These are phyloP conservation scores for Alloscopus bannaensis DNA, from an alignment of 2,888 invertebrate species.

Conservation along the genomic window DNA sequence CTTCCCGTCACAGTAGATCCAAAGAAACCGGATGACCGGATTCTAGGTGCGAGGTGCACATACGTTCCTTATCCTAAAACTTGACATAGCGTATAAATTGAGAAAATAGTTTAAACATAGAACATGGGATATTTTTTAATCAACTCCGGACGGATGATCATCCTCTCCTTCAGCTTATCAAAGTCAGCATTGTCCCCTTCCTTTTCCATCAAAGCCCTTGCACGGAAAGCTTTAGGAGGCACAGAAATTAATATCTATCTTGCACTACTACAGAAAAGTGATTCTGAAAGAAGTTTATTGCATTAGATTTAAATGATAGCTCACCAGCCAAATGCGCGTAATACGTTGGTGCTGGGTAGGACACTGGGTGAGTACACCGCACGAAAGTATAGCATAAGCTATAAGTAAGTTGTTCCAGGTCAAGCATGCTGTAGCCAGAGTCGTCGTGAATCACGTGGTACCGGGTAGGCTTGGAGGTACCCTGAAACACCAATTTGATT, in stretches of 20 bases:
- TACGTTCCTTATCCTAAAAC: no score
- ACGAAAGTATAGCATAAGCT: conserved; percentile 91
- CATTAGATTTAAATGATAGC: neutral
- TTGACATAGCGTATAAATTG: no score
- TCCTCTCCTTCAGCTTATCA: neutral
- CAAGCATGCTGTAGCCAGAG: conserved; percentile 82
- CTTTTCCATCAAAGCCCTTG: conserved; percentile 34
- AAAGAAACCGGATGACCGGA: neutral
- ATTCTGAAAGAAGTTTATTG: neutral
- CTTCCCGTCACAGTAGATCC: neutral
- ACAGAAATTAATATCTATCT: neutral
- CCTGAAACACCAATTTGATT: conserved; percentile 74
- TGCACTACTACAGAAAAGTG: neutral
- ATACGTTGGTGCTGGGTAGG: conserved; percentile 69
- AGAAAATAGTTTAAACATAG: conserved; percentile 23
- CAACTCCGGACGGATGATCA: conserved; percentile 30
- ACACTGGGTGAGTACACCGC: conserved; percentile 82
- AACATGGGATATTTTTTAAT: conserved; percentile 45
- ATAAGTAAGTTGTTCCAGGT: conserved; percentile 86
- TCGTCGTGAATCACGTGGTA: conserved; percentile 91
- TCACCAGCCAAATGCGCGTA: conserved; percentile 56
- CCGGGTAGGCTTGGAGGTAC: conserved; percentile 75
- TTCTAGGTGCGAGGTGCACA: neutral
- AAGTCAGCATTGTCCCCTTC: conserved; percentile 55
- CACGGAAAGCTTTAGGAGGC: conserved; percentile 32